These are phyloP conservation scores for Merops nubicus DNA, from an alignment of 2,113 vertebrate genomes.

Conservation along the genomic window DNA sequence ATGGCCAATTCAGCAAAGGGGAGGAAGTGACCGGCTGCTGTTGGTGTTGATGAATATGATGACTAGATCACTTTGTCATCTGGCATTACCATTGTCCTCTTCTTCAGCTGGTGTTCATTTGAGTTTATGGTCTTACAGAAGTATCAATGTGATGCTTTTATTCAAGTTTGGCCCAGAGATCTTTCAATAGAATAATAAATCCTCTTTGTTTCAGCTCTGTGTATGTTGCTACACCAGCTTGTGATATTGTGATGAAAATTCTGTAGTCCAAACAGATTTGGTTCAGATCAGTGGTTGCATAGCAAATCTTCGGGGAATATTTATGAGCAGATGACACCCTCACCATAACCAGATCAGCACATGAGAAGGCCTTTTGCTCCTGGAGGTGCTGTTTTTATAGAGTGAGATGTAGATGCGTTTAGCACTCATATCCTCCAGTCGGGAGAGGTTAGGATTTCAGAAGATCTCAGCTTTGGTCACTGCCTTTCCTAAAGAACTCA, in stretches of 20 bases:
- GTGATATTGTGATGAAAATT: slow-evolving; percentile 33
- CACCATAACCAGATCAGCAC: neutral
- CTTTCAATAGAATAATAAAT: neutral
- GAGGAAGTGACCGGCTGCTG: neutral
- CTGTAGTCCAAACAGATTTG: slow-evolving; percentile 19
- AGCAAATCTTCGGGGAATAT: slow-evolving; percentile 17
- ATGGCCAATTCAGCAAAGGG: neutral
- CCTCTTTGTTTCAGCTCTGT: neutral
- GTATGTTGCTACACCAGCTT: neutral
- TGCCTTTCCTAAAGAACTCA: neutral
- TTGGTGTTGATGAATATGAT: slow-evolving; percentile 27
- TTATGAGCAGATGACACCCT: slow-evolving; percentile 53
- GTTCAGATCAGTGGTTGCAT: slow-evolving; percentile 14
- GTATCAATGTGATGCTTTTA: neutral
- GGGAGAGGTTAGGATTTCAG: neutral
- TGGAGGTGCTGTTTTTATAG: slow-evolving; percentile 10
- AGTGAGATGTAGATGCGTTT: neutral
- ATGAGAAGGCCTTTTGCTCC: slow-evolving; percentile 19
- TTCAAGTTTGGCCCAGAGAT: neutral
- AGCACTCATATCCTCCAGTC: neutral
- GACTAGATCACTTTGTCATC: neutral
- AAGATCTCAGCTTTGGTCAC: neutral
- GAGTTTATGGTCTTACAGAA: neutral
- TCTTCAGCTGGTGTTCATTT: slow-evolving; percentile 19
- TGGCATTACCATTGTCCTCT: neutral